These are phyloP conservation scores for Dendroctonus valens DNA, from an alignment of 1,140 invertebrate genomes.

Conservation along the genomic window DNA sequence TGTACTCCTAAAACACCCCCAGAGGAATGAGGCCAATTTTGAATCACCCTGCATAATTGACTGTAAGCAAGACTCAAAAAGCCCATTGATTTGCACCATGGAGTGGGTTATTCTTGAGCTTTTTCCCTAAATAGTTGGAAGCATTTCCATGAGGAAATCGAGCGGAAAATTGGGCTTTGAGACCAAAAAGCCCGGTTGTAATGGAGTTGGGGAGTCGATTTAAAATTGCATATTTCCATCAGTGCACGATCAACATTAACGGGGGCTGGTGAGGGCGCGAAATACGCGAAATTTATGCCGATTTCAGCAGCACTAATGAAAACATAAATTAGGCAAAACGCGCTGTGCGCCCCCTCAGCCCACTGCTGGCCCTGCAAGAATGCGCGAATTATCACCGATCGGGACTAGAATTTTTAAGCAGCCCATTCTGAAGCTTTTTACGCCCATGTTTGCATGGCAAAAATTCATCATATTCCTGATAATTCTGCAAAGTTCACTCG, in stretches of 20 bases:
- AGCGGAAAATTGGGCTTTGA: background rate
- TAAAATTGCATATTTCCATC: background rate
- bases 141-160: background rate
- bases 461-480: too few relatives aligned
- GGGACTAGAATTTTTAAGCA: background rate
- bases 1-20: too few relatives aligned
- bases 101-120: background rate
- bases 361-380: background rate
- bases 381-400: background rate
- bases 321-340: conserved; percentile 5
- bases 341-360: background rate
- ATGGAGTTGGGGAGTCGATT: background rate
- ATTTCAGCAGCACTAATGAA: background rate
- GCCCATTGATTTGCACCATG: background rate
- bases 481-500: too few relatives aligned
- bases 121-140: too few relatives aligned
- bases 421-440: background rate
- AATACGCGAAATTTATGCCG: background rate
- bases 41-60: too few relatives aligned
- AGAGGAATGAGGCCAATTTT: too few relatives aligned
- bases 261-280: background rate
- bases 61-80: too few relatives aligned
- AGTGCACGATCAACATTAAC: background rate
- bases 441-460: too few relatives aligned
- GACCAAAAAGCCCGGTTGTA: background rate